Evolutionary conservation across 1,140 invertebrate genomes (phyloP).

Genomic region (Macrobrachium nipponense): DNA sequence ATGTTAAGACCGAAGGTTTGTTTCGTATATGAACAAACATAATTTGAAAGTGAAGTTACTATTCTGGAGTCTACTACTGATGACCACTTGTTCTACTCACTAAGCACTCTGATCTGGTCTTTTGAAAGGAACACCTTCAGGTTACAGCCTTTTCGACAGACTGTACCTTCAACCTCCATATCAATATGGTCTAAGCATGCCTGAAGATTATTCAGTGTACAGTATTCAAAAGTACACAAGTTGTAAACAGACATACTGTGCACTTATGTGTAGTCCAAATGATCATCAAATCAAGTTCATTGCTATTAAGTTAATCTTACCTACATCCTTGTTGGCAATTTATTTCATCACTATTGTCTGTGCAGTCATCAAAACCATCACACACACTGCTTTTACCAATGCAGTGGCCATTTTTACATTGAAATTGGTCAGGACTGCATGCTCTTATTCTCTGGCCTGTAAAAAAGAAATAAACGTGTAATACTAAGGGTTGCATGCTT

Average conservation of each 20-base stretch:
- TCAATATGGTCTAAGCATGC: too few relatives aligned
- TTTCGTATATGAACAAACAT: too few relatives aligned
- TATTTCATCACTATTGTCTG: constrained; percentile 73
- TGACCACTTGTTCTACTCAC: too few relatives aligned
- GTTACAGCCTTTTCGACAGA: too few relatives aligned
- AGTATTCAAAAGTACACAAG: too few relatives aligned
- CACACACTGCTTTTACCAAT: constrained; percentile 76
- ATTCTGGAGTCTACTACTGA: too few relatives aligned
- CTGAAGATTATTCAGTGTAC: too few relatives aligned
- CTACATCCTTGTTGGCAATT: constrained; percentile 64
- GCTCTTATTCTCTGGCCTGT: constrained; percentile 42
- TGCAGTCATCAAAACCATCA: constrained; percentile 79
- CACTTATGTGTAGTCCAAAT: constrained; percentile 28
- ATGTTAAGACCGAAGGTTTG: too few relatives aligned
- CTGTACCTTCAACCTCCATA: too few relatives aligned
- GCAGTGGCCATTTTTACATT: constrained; percentile 79
- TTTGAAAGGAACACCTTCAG: too few relatives aligned
- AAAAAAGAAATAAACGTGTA: background rate
- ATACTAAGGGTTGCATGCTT: background rate
- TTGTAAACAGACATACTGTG: constrained; percentile 27
- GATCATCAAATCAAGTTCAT: background rate
- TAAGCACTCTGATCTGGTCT: too few relatives aligned
- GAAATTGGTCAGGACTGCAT: constrained; percentile 71
- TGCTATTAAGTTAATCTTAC: constrained; percentile 29
- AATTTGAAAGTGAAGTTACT: too few relatives aligned